Evolutionary conservation across 1,140 invertebrate genomes (phyloP).

Genomic region (Apis mellifera): Amel_HAv3.1 CM009936.2:4137001-4137500

Average conservation of each 20-base stretch:
- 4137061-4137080: not conserved
- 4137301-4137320: constrained; percentile 20
- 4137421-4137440: constrained; percentile 22
- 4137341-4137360: not conserved
- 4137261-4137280: constrained; percentile 34
- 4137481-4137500: no score
- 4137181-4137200: not conserved
- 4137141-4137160: not conserved
- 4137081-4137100: not conserved
- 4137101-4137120: constrained; percentile 8
- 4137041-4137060: constrained; percentile 1
- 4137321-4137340: constrained; percentile 18
- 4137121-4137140: constrained; percentile 29
- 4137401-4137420: not conserved
- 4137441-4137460: constrained; percentile 29
- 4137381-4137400: constrained; percentile 9
- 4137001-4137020: constrained; percentile 23
- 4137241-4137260: constrained; percentile 8
- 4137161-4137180: constrained; percentile 21
- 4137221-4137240: not conserved
- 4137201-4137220: not conserved
- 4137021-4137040: constrained; percentile 24
- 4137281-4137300: constrained; percentile 10
- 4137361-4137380: constrained; percentile 4
- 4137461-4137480: no score